A percentile compares a stretch with the other conserved stretches of the same genome.
Evolutionary conservation across 1,140 invertebrate species (phyloP).

Genomic region (Neodiprion virginianus): DNA sequence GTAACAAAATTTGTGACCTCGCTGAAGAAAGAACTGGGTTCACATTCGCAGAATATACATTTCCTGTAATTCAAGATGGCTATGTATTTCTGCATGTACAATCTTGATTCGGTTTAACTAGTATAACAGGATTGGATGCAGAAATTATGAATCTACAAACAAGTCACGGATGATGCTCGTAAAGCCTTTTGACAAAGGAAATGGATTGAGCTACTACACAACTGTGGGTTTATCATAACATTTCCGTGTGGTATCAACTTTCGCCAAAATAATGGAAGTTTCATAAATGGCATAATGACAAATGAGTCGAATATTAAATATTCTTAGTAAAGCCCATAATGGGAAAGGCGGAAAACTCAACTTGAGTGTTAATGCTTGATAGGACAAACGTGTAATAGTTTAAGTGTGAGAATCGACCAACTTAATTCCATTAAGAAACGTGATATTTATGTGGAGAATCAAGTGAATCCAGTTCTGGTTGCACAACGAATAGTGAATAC

Average conservation of each 20-base stretch:
- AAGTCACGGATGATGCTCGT: slow-evolving; percentile 2
- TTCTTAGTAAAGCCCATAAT: background rate
- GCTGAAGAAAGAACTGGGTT: too few relatives aligned
- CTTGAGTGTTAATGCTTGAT: too few relatives aligned
- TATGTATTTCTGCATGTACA: background rate
- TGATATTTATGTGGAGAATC: too few relatives aligned
- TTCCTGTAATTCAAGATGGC: too few relatives aligned
- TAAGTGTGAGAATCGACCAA: too few relatives aligned
- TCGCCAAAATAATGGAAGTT: background rate
- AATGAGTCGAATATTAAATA: background rate
- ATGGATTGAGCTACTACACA: background rate
- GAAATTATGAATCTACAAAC: background rate
- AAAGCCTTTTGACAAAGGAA: background rate
- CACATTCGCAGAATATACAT: too few relatives aligned
- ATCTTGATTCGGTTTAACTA: background rate
- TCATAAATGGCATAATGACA: background rate
- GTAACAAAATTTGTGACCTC: too few relatives aligned
- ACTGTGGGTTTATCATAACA: background rate
- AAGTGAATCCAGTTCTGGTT: too few relatives aligned
- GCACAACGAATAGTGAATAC: too few relatives aligned
- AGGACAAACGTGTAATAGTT: too few relatives aligned
- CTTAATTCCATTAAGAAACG: too few relatives aligned
- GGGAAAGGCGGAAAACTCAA: too few relatives aligned
- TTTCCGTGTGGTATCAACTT: background rate
- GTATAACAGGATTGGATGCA: background rate